Base-by-base conservation (phyloP, 2,888 invertebrate genomes). In the Fragum fragum region DNA sequence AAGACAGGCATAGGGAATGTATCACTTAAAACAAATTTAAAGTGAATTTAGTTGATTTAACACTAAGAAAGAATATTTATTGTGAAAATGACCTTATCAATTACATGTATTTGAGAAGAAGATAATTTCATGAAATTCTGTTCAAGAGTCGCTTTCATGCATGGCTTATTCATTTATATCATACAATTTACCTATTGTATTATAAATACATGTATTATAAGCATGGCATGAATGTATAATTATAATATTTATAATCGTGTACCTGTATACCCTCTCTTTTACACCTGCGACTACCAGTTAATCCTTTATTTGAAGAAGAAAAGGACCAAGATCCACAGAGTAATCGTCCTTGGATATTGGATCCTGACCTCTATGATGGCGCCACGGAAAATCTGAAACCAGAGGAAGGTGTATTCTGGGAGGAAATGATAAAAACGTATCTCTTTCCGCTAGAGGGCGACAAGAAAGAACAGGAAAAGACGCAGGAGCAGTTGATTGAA, bases 361-460 rank as follows among this genome's bases (percentile, higher is more conserved):
- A 90, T 66, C 66, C 73, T 7, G 86, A 86, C 32, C 71, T 90
- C 1, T 81, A 73, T 55, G 73, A 86, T 11, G 85, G 88, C 0
- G 80, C 68, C 0, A 70, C 55, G 1, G 86, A 87, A 32, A 69
- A n/a, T 2, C 76, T 89, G 26, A 47, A 59, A 21, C 28, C 61
- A 1, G 81, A 86, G n/a, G 99, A 99, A 95, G 95, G 97, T 79
- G 95, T 96, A 74, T 99, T 99, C 95, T 99, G 99, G 76, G 47
- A 70, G 7, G 76, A 76, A 29, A 32, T 99, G 74, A 96, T 99
- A 87, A 97, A 97, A 81, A 98, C 98, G 95, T 99, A 99, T 95
- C 96, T 99, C 74, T 97, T 96, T 93, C 99, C 99, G 1, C 97
- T 99, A 90, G 98, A 98, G 93, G 97, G 97, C 90, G 97, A 99